Evolutionary conservation across 2,113 vertebrate species (phyloP).

Genomic region (Lamprologus lemairii): DNA sequence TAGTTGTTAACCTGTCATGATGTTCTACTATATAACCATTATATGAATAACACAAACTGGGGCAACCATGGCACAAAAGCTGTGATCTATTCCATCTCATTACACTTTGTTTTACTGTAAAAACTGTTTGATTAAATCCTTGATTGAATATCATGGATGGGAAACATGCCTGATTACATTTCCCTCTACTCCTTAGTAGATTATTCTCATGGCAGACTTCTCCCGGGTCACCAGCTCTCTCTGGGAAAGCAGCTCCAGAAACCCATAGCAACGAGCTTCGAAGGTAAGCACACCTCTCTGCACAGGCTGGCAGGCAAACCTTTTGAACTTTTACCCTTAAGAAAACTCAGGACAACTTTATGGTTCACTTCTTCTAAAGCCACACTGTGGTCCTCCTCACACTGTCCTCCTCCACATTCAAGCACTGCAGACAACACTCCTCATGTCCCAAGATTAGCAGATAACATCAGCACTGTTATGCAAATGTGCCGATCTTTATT

Average conservation of each 20-base stretch:
- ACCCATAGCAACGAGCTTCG: neutral
- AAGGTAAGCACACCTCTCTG: neutral
- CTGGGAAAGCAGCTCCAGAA: neutral
- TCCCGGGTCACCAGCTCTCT: neutral
- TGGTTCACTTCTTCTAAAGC: neutral
- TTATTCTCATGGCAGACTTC: neutral
- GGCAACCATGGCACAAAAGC: neutral
- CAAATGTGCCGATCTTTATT: neutral
- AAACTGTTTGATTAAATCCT: neutral
- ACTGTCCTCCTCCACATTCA: neutral
- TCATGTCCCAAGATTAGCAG: neutral
- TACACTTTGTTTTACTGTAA: neutral
- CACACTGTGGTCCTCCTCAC: neutral
- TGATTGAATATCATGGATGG: neutral
- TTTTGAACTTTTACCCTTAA: neutral
- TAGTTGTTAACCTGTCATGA: neutral
- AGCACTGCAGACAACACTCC: neutral
- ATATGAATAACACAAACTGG: neutral
- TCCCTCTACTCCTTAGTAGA: neutral
- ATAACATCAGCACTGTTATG: neutral
- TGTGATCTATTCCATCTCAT: neutral
- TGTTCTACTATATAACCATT: neutral
- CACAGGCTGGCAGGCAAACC: neutral
- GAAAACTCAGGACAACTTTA: neutral
- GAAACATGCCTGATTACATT: neutral